Percentiles rank a stretch among this genome's conserved stretches.
These are phyloP conservation scores for Echinarachnius parma DNA, from an alignment of 53 echinoderm and acorn worm species.

Conservation along the genomic window DNA sequence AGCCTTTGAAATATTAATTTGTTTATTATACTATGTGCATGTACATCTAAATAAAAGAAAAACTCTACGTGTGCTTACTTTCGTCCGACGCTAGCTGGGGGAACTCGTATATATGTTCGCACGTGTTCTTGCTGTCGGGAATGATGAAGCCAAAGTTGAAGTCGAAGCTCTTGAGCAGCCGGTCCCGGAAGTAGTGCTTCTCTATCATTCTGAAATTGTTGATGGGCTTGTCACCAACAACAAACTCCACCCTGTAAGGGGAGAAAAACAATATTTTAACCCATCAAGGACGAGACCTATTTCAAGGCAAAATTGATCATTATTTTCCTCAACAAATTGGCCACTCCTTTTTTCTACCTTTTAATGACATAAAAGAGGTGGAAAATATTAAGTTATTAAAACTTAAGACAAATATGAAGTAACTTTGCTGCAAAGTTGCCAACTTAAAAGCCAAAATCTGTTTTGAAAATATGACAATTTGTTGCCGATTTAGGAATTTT, in stretches of 20 bases:
- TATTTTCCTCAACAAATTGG: too few relatives aligned
- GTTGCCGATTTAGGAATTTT: too few relatives aligned
- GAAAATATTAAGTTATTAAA: too few relatives aligned
- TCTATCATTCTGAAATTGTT: slow-evolving; percentile 99
- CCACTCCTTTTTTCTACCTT: too few relatives aligned
- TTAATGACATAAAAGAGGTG: too few relatives aligned
- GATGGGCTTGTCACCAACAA: slow-evolving; percentile 92
- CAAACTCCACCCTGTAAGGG: slow-evolving; percentile 86
- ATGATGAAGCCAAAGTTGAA: slow-evolving; percentile 99
- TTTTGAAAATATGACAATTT: too few relatives aligned
- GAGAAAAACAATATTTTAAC: slow-evolving; percentile 5
- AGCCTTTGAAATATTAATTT: not conserved
- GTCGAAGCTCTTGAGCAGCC: slow-evolving; percentile 94
- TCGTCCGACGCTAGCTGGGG: slow-evolving; percentile 74
- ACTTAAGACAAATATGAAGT: too few relatives aligned
- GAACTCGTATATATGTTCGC: slow-evolving; percentile 99
- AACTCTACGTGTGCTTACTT: too few relatives aligned
- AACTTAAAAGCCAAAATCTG: too few relatives aligned
- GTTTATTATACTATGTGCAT: not conserved
- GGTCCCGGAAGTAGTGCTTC: slow-evolving; percentile 93
- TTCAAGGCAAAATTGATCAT: too few relatives aligned
- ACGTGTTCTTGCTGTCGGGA: slow-evolving; percentile 99
- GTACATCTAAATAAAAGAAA: not conserved
- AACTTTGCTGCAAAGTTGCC: too few relatives aligned
- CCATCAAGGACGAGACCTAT: too few relatives aligned